Evolutionary conservation across 2,797 vertebrate genomes (phyloP).

Genomic region (Pangasius krempfi): DNA sequence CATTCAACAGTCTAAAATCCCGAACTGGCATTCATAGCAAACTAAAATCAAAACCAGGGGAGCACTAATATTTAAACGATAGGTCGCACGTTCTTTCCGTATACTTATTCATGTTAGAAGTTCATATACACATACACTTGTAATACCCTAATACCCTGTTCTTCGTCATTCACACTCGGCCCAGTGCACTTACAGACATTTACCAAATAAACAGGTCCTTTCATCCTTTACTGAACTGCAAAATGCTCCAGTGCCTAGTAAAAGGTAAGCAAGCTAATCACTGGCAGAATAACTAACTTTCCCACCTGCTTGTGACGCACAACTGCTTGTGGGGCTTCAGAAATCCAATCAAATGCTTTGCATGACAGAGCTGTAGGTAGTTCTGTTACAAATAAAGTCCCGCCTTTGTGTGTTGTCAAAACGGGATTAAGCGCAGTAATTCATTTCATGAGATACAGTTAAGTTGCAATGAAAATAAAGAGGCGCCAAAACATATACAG

Average conservation of each 20-base stretch:
- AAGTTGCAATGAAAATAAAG: not conserved
- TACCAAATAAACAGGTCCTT: not conserved
- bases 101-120: too few species aligned
- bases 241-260: too few species aligned
- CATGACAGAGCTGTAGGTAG: not conserved
- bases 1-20: not conserved
- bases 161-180: not conserved
- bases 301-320: not conserved
- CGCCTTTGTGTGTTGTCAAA: not conserved
- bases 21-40: not conserved
- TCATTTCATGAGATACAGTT: not conserved
- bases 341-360: not conserved
- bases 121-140: too few species aligned
- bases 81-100: not conserved
- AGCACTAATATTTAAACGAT: not conserved
- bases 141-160: not conserved
- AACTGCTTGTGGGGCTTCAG: not conserved
- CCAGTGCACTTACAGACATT: not conserved
- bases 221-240: not conserved
- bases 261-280: conserved; percentile 18
- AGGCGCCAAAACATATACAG: not conserved
- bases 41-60: not conserved
- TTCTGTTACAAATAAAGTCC: not conserved
- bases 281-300: not conserved
- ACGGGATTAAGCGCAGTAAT: not conserved